Evolutionary conservation across 2,888 invertebrate genomes (phyloP).

Genomic region (Rhamnusium bicolor): DNA sequence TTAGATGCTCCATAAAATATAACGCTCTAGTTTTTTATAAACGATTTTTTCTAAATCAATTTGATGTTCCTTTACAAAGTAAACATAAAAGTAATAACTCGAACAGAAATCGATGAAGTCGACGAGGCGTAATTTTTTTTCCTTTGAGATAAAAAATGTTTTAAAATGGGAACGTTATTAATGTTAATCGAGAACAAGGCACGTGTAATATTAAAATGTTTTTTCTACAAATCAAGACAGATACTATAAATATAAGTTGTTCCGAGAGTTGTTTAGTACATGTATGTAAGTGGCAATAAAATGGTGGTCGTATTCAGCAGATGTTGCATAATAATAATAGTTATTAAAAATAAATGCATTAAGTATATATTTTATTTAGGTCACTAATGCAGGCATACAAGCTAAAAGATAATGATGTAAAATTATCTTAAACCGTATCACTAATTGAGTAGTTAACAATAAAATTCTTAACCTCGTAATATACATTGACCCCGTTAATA

Average conservation of each 20-base stretch:
- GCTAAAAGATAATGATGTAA: not conserved
- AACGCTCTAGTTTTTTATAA: conserved; percentile 7
- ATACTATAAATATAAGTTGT: not conserved
- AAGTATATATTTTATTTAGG: conserved; percentile 12
- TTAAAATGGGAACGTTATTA: not conserved
- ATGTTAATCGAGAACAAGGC: not conserved
- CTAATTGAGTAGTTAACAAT: not conserved
- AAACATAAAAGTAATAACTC: not conserved
- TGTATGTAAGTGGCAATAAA: not conserved
- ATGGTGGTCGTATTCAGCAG: not conserved
- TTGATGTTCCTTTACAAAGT: not conserved
- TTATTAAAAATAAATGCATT: conserved; percentile 5
- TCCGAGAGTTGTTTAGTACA: too few species aligned
- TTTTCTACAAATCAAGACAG: not conserved
- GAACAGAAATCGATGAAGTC: not conserved
- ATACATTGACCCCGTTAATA: not conserved
- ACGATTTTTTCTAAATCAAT: not conserved
- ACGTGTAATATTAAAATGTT: not conserved
- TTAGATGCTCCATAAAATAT: not conserved
- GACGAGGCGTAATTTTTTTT: not conserved
- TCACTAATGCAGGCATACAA: not conserved
- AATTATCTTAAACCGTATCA: not conserved
- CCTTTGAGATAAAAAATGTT: not conserved
- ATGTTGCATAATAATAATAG: not conserved
- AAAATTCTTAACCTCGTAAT: not conserved